phyloP scores from a whole-genome alignment of 2,888 invertebrate species.

The Lycia hirtaria region DNA sequence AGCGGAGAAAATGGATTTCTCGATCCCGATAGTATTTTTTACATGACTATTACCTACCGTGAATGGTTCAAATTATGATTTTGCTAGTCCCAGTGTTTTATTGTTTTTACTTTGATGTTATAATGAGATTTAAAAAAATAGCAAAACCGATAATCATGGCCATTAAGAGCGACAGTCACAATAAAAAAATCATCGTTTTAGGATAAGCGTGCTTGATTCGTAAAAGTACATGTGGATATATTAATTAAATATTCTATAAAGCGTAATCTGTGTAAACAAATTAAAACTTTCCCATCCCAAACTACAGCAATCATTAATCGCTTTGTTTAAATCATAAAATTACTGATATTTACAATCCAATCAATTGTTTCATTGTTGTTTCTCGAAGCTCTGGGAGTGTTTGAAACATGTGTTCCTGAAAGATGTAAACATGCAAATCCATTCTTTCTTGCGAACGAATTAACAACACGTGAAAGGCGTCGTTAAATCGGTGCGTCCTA shows the following conservation, averaged over 20 bases:
- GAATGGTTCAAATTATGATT: too few relatives aligned
- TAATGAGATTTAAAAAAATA: too few relatives aligned
- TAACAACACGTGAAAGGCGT: constrained; percentile 45
- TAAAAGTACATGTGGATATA: too few relatives aligned
- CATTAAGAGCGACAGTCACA: too few relatives aligned
- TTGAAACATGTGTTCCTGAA: constrained; percentile 52
- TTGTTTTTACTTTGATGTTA: too few relatives aligned
- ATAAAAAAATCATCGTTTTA: too few relatives aligned
- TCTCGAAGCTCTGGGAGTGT: constrained; percentile 32
- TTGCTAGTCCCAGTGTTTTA: too few relatives aligned
- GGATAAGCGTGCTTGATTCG: too few relatives aligned
- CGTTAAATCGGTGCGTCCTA: constrained; percentile 38
- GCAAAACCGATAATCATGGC: too few relatives aligned
- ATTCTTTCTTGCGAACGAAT: constrained; percentile 46
- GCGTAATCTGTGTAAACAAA: background rate
- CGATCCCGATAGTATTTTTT: too few relatives aligned
- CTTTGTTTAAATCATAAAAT: constrained; percentile 23
- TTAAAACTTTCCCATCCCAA: constrained; percentile 8
- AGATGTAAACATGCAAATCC: constrained; percentile 63
- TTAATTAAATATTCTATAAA: background rate
- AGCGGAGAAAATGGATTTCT: too few relatives aligned
- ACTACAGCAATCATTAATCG: constrained; percentile 12
- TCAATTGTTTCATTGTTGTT: constrained; percentile 40
- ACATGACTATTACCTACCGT: too few relatives aligned
- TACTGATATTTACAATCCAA: constrained; percentile 22